These are phyloP conservation scores for Apteryx mantelli DNA, from an alignment of 2,113 vertebrate genomes.

Conservation along the genomic window DNA sequence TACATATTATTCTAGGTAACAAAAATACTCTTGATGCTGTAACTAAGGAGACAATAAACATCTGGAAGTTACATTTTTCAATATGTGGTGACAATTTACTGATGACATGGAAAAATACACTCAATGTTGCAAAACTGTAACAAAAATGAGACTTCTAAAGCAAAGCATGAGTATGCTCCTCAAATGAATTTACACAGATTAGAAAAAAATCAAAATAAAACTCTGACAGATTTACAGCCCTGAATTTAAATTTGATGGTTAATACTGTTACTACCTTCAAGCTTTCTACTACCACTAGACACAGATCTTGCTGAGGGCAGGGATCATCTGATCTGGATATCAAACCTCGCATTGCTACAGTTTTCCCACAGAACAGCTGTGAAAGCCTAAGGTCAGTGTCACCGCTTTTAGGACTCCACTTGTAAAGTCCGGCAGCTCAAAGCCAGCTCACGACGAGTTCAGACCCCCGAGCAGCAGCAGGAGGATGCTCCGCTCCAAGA, in stretches of 20 bases:
- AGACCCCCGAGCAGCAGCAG: too few species aligned
- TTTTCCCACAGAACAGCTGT: fast-evolving
- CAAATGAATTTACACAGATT: fast-evolving
- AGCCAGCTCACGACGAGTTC: not conserved
- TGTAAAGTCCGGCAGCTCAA: fast-evolving
- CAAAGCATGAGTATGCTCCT: not conserved
- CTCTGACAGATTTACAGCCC: not conserved
- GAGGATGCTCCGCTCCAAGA: not conserved
- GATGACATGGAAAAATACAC: not conserved
- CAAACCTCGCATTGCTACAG: fast-evolving
- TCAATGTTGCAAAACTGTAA: not conserved
- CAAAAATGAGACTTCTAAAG: too few species aligned
- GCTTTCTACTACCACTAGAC: fast-evolving
- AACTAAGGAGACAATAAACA: not conserved
- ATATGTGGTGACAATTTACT: fast-evolving
- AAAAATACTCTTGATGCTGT: not conserved
- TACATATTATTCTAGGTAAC: not conserved
- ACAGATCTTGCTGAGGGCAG: fast-evolving
- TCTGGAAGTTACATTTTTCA: not conserved
- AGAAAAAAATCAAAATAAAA: fast-evolving
- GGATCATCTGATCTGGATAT: fast-evolving
- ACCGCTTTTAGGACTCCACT: fast-evolving
- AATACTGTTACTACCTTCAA: fast-evolving
- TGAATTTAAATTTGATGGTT: fast-evolving
- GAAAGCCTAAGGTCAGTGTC: fast-evolving